Evolutionary conservation across 2,113 vertebrate genomes (phyloP), one percentile per base, ranked within the genome.

Genomic region (Lethenteron reissneri): DNA sequence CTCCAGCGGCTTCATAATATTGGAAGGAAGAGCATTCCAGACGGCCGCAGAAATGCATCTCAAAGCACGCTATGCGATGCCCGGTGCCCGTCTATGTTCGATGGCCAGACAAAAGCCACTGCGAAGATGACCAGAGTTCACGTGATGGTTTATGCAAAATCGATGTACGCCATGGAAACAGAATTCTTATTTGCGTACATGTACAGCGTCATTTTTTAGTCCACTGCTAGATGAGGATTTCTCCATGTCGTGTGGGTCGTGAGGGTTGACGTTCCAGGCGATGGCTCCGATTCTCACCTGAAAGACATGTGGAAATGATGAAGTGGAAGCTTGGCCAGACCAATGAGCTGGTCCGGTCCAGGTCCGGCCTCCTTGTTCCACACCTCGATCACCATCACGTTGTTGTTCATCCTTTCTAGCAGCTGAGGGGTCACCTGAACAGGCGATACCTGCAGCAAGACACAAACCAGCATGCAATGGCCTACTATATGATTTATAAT

Each of bases 301-400:
- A 92, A 96, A 0, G 94, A 99, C 83, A 95, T 77, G 79, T 94
- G 96, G 79, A 99, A 96, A 78, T 96, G 94, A 74, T 99, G 90
- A 11, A 99, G 83, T 70, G 92, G 88, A 72, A 97, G 82, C 74
- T 97, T 99, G 74, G 84, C 90, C 3, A 99, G 80, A 21, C 94
- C 94, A 0, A 95, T 79, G 15, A 95, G 83, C 41, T 73, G 81
- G 77, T 99, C 92, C 58, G 80, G 76, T 72, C 79, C 80, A 57
- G 85, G 81, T 72, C 74, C 77, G 73, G 78, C 79, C 9, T 76
- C 75, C 77, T 84, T 92, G 76, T 88, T 87, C 94, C 94, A 99
- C 0, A 87, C 87, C 78, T 99, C 94, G 25, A 99, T 86, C 64
- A 99, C 78, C 86, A 95, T 86, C 71, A 97, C 70, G 1, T 99